These are phyloP conservation scores for Colletes collaris DNA, from an alignment of 2,888 invertebrate genomes.

Conservation along the genomic window DNA sequence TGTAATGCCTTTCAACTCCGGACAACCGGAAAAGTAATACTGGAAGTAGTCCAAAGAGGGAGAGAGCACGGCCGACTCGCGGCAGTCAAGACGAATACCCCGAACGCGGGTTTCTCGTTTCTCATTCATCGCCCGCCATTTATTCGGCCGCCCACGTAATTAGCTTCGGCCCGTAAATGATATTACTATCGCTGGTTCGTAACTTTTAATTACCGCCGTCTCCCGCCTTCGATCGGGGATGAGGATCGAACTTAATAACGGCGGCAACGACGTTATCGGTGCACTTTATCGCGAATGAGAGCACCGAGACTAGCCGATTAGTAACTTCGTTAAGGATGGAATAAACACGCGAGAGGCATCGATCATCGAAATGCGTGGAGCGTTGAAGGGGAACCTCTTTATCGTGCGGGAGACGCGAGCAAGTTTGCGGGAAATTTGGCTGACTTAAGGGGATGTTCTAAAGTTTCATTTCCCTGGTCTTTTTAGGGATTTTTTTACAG, in stretches of 20 bases:
- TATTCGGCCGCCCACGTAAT: conserved; percentile 49
- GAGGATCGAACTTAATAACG: conserved; percentile 16
- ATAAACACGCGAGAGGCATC: conserved; percentile 22
- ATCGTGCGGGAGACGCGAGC: not conserved
- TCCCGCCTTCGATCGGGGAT: not conserved
- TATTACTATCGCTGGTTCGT: conserved; percentile 19
- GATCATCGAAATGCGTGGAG: conserved; percentile 7
- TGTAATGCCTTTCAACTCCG: conserved; percentile 46
- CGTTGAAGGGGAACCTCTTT: not conserved
- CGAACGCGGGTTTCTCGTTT: conserved; percentile 35
- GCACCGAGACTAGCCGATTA: conserved; percentile 11
- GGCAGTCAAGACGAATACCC: conserved; percentile 6
- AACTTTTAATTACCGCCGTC: conserved; percentile 52
- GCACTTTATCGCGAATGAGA: conserved; percentile 3
- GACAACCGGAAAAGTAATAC: conserved; percentile 43
- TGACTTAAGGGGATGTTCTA: not conserved
- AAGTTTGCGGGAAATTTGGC: not conserved
- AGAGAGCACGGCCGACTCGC: not conserved
- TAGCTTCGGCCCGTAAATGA: conserved; percentile 45
- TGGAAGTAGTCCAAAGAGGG: conserved; percentile 28
- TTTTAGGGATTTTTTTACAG: too few species aligned
- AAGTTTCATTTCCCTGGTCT: too few species aligned
- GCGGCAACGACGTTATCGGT: conserved; percentile 42
- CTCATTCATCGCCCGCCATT: conserved; percentile 45
- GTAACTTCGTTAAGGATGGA: conserved; percentile 17